Percentiles rank a stretch among this genome's conserved stretches.
Evolutionary conservation across 2,888 invertebrate genomes (phyloP).

Genomic region (Mongoloraphidia duomilia): DNA sequence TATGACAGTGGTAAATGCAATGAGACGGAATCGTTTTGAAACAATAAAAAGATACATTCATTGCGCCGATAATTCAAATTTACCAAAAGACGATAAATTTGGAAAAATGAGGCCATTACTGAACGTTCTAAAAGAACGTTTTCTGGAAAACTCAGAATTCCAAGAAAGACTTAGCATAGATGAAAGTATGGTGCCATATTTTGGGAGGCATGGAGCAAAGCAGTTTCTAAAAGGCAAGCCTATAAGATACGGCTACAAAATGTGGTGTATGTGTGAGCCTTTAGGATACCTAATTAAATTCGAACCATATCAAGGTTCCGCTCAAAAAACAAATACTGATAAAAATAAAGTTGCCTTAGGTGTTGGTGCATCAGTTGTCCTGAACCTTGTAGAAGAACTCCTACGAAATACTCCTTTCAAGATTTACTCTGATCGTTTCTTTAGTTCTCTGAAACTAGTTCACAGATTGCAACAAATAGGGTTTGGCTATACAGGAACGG

Average conservation of each 20-base stretch:
- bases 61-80: background rate
- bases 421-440: conserved; percentile 14
- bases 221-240: conserved; percentile 12
- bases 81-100: background rate
- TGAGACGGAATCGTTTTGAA: conserved; percentile 2
- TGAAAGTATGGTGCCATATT: conserved; percentile 13
- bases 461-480: conserved; percentile 8
- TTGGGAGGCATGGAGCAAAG: conserved; percentile 11
- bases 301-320: conserved; percentile 13
- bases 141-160: background rate
- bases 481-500: conserved; percentile 13
- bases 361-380: conserved; percentile 12
- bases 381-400: conserved; percentile 11
- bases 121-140: background rate
- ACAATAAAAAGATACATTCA: background rate
- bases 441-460: conserved; percentile 12
- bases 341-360: conserved; percentile 2
- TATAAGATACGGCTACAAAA: conserved; percentile 10
- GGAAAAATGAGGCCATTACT: background rate
- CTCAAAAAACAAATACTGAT: background rate
- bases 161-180: conserved; percentile 8
- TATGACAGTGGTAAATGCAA: background rate
- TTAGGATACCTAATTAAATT: conserved; percentile 11
- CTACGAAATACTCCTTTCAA: conserved; percentile 13
- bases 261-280: conserved; percentile 10